These are phyloP conservation scores for Sycophila sp. DNA, from an alignment of 1,140 invertebrate species.

Conservation along the genomic window DNA sequence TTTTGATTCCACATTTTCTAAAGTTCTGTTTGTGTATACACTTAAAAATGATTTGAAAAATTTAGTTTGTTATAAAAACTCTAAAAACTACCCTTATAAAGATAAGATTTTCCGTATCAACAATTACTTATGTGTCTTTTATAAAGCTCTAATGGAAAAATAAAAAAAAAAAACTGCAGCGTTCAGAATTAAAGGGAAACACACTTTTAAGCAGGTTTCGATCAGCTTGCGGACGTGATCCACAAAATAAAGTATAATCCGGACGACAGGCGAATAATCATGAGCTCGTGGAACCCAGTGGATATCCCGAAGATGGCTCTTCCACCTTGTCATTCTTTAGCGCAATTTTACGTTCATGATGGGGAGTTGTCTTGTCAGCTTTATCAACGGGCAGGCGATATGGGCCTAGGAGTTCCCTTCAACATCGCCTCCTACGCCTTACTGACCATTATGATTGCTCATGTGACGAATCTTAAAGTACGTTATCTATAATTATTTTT, in stretches of 20 bases:
- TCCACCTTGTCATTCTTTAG: constrained; percentile 95
- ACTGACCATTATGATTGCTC: constrained; percentile 95
- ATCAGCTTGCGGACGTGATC: constrained; percentile 90
- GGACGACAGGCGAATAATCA: constrained; percentile 88
- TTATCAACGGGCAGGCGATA: constrained; percentile 97
- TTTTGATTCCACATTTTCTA: too few relatives aligned
- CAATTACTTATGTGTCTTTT: too few relatives aligned
- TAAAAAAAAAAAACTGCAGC: too few relatives aligned
- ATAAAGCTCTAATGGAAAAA: too few relatives aligned
- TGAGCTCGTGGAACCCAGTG: constrained; percentile 95
- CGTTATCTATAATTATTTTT: background rate
- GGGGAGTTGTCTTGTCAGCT: constrained; percentile 88
- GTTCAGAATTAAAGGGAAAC: too few relatives aligned
- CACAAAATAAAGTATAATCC: constrained; percentile 86
- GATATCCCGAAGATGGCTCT: constrained; percentile 94
- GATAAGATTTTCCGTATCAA: too few relatives aligned
- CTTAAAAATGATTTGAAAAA: too few relatives aligned
- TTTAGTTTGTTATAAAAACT: too few relatives aligned
- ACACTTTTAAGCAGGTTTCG: constrained; percentile 73
- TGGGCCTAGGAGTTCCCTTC: constrained; percentile 98
- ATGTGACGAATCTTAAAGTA: constrained; percentile 87
- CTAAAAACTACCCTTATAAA: too few relatives aligned
- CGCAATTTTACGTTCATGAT: constrained; percentile 93
- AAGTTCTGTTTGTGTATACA: too few relatives aligned
- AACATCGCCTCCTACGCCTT: constrained; percentile 98